phyloP scores from a whole-genome alignment of 2,888 invertebrate species.

The Serripes groenlandicus region DNA sequence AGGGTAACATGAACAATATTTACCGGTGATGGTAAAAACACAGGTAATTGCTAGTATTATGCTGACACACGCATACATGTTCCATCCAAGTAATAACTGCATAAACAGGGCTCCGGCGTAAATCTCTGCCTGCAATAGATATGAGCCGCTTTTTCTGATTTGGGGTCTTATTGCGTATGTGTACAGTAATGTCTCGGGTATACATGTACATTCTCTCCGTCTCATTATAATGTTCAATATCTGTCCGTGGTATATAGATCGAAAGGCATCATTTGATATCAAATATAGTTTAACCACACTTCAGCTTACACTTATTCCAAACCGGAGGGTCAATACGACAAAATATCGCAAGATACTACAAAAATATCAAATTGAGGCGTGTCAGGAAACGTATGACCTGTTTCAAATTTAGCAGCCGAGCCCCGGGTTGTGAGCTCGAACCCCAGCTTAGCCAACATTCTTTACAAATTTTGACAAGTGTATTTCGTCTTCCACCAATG shows the following conservation, averaged over 20 bases:
- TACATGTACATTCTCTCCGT: not conserved
- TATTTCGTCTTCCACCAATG: too few relatives aligned
- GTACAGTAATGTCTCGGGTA: not conserved
- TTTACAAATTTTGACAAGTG: too few relatives aligned
- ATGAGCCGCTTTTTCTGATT: not conserved
- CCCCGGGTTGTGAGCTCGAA: too few relatives aligned
- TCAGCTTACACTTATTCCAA: not conserved
- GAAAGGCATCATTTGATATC: not conserved
- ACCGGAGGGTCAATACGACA: too few relatives aligned
- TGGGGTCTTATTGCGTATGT: not conserved
- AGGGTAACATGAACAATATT: too few relatives aligned
- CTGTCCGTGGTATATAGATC: not conserved
- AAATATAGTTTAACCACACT: not conserved
- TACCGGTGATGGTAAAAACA: slow-evolving; percentile 87
- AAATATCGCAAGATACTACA: too few relatives aligned
- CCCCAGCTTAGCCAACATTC: too few relatives aligned
- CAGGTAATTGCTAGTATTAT: slow-evolving; percentile 87
- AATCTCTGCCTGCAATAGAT: slow-evolving; percentile 82
- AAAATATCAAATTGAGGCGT: too few relatives aligned
- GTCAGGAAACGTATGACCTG: too few relatives aligned
- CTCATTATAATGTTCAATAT: not conserved
- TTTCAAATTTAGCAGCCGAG: too few relatives aligned
- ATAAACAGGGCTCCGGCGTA: slow-evolving; percentile 88
- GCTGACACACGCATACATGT: slow-evolving; percentile 87
- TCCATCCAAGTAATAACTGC: slow-evolving; percentile 87